Percentiles rank a stretch among this genome's conserved stretches.
phyloP scores from a whole-genome alignment of 2,113 vertebrate species.

The Prolemur simus region DNA sequence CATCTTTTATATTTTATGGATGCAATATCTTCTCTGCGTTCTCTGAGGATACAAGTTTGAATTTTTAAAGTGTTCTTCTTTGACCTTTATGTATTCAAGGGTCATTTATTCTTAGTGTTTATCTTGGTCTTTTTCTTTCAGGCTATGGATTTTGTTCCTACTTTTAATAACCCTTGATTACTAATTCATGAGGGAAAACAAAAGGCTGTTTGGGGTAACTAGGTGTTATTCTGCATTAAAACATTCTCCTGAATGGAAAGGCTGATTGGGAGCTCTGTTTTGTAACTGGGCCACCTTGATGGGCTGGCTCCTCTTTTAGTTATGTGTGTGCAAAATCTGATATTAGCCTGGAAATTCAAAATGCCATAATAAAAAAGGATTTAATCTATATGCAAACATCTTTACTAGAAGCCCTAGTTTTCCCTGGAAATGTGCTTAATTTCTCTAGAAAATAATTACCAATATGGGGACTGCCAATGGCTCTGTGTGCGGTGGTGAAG shows the following conservation, averaged over 20 bases:
- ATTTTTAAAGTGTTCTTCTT: neutral
- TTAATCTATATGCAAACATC: neutral
- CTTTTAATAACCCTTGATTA: slow-evolving; percentile 27
- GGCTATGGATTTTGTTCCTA: slow-evolving; percentile 1
- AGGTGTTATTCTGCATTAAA: neutral
- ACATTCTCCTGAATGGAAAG: neutral
- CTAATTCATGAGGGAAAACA: slow-evolving; percentile 35
- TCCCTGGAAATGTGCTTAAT: neutral
- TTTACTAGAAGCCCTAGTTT: neutral
- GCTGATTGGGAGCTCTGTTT: neutral
- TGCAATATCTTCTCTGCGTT: neutral
- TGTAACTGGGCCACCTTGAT: neutral
- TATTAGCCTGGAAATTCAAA: neutral
- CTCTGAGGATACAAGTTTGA: neutral
- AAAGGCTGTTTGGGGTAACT: neutral
- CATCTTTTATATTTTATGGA: neutral
- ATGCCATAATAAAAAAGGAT: neutral
- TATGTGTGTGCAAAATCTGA: neutral
- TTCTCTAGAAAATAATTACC: neutral
- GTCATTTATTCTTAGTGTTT: neutral
- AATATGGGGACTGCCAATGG: too few relatives aligned
- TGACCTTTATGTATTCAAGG: neutral
- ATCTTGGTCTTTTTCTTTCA: slow-evolving; percentile 4
- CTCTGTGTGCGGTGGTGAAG: neutral
- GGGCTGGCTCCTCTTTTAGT: neutral